Evolutionary conservation across 2,888 invertebrate species (phyloP).

Genomic region (Gryllus longicercus): DNA sequence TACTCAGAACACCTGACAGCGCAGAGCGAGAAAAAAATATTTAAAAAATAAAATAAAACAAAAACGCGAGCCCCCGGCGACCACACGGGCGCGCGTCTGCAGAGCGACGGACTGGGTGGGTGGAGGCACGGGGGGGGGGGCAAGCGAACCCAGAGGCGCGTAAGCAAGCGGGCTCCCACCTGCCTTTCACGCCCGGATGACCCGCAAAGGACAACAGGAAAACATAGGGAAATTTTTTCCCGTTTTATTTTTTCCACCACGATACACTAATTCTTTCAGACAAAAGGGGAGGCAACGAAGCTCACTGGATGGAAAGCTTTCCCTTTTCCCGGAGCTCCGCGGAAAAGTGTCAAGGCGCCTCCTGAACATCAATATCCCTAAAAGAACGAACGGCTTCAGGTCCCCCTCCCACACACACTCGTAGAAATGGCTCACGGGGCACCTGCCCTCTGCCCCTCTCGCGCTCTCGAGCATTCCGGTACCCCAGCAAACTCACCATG

Average conservation of each 20-base stretch:
- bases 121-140: neutral
- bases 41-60: too few relatives aligned
- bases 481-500: too few relatives aligned
- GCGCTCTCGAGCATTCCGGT: too few relatives aligned
- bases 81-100: neutral
- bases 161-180: neutral
- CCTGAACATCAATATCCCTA: neutral
- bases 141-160: neutral
- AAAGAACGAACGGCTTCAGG: too few relatives aligned
- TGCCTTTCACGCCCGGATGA: neutral
- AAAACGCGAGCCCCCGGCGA: too few relatives aligned
- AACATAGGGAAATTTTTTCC: neutral
- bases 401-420: too few relatives aligned
- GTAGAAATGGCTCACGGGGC: too few relatives aligned
- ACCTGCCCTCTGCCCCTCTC: too few relatives aligned
- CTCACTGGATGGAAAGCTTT: neutral
- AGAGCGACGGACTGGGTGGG: neutral
- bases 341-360: neutral
- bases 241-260: neutral
- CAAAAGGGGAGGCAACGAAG: slow-evolving; percentile 1
- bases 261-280: neutral
- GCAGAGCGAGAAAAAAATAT: too few relatives aligned
- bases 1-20: too few relatives aligned
- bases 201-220: slow-evolving; percentile 9
- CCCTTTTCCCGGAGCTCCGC: neutral